Base-by-base conservation (phyloP, 2,888 invertebrate species). In the Tyria jacobaeae region DNA sequence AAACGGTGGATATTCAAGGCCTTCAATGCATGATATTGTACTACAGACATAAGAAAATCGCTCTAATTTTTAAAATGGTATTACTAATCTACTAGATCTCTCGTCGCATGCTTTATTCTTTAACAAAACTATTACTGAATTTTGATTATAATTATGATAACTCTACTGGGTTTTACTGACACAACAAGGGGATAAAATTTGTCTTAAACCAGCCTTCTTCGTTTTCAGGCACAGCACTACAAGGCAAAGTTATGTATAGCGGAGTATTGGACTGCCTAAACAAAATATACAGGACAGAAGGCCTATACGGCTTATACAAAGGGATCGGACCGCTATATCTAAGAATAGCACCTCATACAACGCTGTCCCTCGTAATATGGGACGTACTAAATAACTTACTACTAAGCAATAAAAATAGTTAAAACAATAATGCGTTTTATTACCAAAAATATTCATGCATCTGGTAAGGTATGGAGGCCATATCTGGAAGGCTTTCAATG, bases 201-300 rank as follows among this genome's bases (percentile, higher is more conserved):
- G n/a, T 41, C 24, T 25, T 25, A 15, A 25, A 15, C 15, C 6
- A 48, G 0, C 7, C 31, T 17, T 48, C 41, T 14, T 50, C 14
- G 35, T 80, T 84, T 92, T 53, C 90, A 95, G 96, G 96, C 17
- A 94, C 96, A 0, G 95, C 96, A 77, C 80, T 90, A 15, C 87
- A 90, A 54, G 96, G 96, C 78, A 96, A 96, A 24, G 81, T 95
- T 0, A 85, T 96, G 0, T 98, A 98, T 89, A 95, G 89, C 5
- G 96, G 96, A 52, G 94, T 97, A 15, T 68, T 95, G 1, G 97
- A 98, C 86, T 98, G 98, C 80, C 94, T 97, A 35, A 74, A 90
- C 1, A 98, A 98, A 90, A 97, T 97, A 64, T 96, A 96, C 76
- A 94, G 89, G 81, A 95, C 95, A 2, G 98, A 98, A 94, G 98